A percentile compares a stretch with the other conserved stretches of the same genome.
phyloP scores from a whole-genome alignment of 2,113 vertebrate species.

The Aplodontia rufa region DNA sequence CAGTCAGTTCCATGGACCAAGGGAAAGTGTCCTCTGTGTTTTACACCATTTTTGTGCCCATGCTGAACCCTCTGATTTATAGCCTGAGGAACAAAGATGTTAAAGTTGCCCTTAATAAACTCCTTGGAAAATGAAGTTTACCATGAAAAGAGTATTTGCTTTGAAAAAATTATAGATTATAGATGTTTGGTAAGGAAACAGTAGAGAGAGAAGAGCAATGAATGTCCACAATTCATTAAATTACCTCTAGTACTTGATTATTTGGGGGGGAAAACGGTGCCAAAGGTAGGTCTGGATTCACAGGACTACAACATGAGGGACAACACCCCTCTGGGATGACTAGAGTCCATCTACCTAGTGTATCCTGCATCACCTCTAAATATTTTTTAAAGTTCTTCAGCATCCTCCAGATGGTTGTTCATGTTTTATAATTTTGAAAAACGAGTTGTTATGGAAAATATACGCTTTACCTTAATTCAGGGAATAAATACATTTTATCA shows the following conservation, averaged over 20 bases:
- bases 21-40: not conserved
- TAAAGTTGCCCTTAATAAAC: not conserved
- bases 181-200: fast-evolving
- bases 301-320: not conserved
- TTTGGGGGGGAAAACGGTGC: not conserved
- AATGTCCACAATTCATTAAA: not conserved
- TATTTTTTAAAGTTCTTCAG: not conserved
- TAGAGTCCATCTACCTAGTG: fast-evolving
- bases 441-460: not conserved
- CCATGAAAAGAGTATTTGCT: not conserved
- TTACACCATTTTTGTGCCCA: not conserved
- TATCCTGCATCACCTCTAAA: not conserved
- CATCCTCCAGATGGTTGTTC: not conserved
- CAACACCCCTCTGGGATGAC: not conserved
- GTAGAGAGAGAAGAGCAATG: not conserved
- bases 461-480: not conserved
- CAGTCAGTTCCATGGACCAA: not conserved
- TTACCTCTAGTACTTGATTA: not conserved
- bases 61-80: not conserved
- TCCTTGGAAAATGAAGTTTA: not conserved
- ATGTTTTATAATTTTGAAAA: not conserved
- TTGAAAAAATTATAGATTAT: not conserved
- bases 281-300: not conserved
- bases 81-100: not conserved
- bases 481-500: not conserved